Percentiles rank a stretch among this genome's conserved stretches.
phyloP scores from a whole-genome alignment of 2,888 invertebrate genomes.

The Lymantria monacha region DNA sequence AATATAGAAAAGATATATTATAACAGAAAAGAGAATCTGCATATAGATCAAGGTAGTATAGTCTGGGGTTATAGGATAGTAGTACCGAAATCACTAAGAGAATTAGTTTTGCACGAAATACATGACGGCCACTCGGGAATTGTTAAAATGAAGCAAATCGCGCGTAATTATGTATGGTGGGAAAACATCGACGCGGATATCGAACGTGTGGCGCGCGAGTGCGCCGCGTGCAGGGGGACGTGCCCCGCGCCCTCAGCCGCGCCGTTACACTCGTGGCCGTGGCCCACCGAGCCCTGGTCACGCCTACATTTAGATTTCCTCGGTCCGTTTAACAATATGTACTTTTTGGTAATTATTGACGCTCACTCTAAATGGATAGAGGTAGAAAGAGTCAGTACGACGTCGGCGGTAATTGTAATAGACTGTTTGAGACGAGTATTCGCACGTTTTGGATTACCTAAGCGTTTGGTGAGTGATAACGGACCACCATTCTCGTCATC shows the following conservation, averaged over 20 bases:
- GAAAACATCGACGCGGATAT: conserved; percentile 15
- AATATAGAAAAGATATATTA: not conserved
- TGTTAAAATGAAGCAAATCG: conserved; percentile 27
- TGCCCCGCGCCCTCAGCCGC: conserved; percentile 5
- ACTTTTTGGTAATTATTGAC: too few relatives aligned
- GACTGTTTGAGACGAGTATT: not conserved
- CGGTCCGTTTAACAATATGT: too few relatives aligned
- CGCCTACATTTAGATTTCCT: too few relatives aligned
- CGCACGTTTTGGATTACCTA: conserved; percentile 22
- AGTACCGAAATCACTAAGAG: conserved; percentile 13
- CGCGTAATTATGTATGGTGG: conserved; percentile 28
- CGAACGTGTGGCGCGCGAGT: conserved; percentile 6
- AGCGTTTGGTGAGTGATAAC: too few relatives aligned
- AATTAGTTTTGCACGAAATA: conserved; percentile 16
- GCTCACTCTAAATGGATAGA: too few relatives aligned
- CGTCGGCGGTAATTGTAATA: too few relatives aligned
- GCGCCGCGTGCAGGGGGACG: not conserved
- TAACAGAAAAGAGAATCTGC: not conserved
- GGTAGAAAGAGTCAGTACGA: too few relatives aligned
- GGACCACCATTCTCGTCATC: conserved; percentile 21
- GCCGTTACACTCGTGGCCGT: too few relatives aligned
- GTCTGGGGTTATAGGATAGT: conserved; percentile 23
- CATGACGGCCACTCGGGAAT: conserved; percentile 22
- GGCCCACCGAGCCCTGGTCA: too few relatives aligned
- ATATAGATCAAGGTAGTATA: conserved; percentile 1